Evolutionary conservation across 2,888 invertebrate genomes (phyloP), one percentile per base, ranked within the genome.

Genomic region (Polymixis lichenea): DNA sequence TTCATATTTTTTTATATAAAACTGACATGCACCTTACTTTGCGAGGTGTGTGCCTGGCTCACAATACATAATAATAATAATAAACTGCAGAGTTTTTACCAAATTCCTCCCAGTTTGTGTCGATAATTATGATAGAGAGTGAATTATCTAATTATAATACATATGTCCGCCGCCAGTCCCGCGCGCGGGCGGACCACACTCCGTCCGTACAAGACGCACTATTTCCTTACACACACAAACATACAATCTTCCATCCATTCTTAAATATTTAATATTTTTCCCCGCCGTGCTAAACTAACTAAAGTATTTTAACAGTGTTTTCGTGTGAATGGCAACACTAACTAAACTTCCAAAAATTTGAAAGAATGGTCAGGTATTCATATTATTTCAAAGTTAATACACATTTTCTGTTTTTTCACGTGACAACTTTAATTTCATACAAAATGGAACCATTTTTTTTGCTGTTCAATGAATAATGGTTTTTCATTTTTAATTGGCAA

Each of bases 231-330:
- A 83, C 87, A 86, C 80, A 83, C 80, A 78, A 72, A 83, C 87
- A 85, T 81, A 70, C 75, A 83, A 77, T 80, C 80, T 79, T 78
- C 82, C 81, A 80, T 68, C 49, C 73, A 74, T 75, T 53, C 67
- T 73, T 80, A 84, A 84, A 84, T 81, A 84, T 84, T 81, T 80
- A 66, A 77, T 81, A 81, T 81, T 80, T 71, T 87, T 85, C 90
- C 91, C 93, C 94, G 93, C 94, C 94, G 92, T 92, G 93, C 92
- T 92, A 92, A 91, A 89, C 92, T 85, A 84, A 89, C 90, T 88
- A 78, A 77, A 72, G 38, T 83, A 78, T 79, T 68, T 53, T 75
- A 65, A 80, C 69, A 77, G 75, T 64, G 66, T 79, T 76, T 66
- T 67, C 60, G 76, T 60, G 71, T 78, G 78, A 78, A 66, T 82